phyloP scores from a whole-genome alignment of 2,113 vertebrate species.

The Solenodon paradoxus region DNA sequence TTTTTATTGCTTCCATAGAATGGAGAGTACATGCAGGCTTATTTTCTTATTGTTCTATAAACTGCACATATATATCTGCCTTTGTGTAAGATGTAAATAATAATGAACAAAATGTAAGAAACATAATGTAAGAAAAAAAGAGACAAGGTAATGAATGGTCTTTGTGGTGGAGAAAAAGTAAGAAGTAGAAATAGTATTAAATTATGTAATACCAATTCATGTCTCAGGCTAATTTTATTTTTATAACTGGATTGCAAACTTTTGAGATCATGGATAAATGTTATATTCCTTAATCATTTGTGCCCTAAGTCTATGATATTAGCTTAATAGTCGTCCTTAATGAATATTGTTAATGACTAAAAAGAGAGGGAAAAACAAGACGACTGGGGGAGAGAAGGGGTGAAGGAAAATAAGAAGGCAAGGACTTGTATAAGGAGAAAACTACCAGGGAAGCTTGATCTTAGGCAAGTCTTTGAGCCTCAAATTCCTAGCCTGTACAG shows the following conservation, averaged over 20 bases:
- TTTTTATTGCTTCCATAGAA: constrained; percentile 17
- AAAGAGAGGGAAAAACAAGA: not conserved
- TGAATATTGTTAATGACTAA: not conserved
- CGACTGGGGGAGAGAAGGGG: not conserved
- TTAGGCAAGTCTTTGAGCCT: not conserved
- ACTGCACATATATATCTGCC: not conserved
- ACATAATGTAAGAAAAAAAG: not conserved
- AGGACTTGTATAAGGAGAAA: not conserved
- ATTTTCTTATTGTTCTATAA: constrained; percentile 39
- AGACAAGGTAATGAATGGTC: not conserved
- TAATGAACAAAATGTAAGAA: not conserved
- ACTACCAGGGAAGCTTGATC: not conserved
- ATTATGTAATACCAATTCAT: not conserved
- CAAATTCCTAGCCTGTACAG: not conserved
- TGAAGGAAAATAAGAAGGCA: not conserved
- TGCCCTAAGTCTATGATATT: not conserved
- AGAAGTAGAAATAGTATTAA: constrained; percentile 22
- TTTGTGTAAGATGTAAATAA: not conserved
- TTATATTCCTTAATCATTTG: not conserved
- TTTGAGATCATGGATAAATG: not conserved
- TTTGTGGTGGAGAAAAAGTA: not conserved
- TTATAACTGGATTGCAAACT: not conserved
- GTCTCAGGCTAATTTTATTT: not conserved
- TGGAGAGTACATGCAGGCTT: not conserved
- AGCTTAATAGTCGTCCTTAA: not conserved